A percentile compares a stretch with the other conserved stretches of the same genome.
phyloP scores from a whole-genome alignment of 64 coral and sea anemone genomes.

The Pocillopora verrucosa region DNA sequence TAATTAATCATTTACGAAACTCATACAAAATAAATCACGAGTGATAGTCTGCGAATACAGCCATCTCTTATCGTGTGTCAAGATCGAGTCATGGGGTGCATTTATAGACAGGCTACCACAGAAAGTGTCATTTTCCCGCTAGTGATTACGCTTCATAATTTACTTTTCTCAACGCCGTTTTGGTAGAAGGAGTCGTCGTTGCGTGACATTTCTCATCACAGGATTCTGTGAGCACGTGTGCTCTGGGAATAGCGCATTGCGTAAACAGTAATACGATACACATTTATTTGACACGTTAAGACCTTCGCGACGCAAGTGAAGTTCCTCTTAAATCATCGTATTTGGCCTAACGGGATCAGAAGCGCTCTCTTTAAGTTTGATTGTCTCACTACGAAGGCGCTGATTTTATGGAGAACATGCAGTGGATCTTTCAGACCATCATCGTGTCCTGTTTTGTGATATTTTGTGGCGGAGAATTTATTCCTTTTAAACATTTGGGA shows the following conservation, averaged over 20 bases:
- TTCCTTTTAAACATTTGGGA: conserved; percentile 6
- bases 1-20: no score
- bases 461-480: neutral
- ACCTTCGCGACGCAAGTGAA: neutral
- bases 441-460: neutral
- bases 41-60: no score
- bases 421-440: neutral
- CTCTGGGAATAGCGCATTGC: neutral
- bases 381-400: neutral
- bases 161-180: no score
- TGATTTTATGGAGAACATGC: neutral
- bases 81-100: no score
- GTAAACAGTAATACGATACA: neutral
- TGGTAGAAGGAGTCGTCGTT: no score
- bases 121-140: no score
- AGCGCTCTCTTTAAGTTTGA: neutral
- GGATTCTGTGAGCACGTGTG: no score
- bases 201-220: no score
- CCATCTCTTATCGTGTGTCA: no score
- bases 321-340: neutral
- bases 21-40: no score
- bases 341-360: neutral
- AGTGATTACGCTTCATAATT: no score
- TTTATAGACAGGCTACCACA: no score
- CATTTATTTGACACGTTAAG: neutral